These are phyloP conservation scores for Lepidonotus clava DNA, from an alignment of 2,888 invertebrate genomes.

Conservation along the genomic window DNA sequence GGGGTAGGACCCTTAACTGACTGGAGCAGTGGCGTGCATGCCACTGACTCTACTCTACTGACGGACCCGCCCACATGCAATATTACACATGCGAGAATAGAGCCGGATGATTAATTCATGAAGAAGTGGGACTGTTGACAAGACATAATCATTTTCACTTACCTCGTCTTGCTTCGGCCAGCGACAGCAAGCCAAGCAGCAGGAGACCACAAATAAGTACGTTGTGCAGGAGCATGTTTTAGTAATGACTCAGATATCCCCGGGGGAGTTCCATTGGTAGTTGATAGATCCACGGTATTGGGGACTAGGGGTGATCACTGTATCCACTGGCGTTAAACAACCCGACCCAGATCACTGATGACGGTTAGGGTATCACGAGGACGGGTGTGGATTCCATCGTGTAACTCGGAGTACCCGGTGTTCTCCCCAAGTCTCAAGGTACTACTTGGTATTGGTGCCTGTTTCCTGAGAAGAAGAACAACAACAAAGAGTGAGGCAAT, in stretches of 20 bases:
- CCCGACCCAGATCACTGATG: neutral
- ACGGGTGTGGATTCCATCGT: neutral
- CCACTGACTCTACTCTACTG: neutral
- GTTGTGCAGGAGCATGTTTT: conserved; percentile 27
- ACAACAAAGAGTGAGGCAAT: too few species aligned
- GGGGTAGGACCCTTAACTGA: too few species aligned
- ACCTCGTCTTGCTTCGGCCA: conserved; percentile 40
- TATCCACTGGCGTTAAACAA: neutral
- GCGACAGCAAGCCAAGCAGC: conserved; percentile 32
- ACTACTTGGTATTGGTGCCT: too few species aligned
- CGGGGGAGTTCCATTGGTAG: neutral
- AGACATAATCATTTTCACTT: neutral
- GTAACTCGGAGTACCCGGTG: too few species aligned
- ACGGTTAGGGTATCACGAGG: neutral
- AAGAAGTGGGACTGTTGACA: neutral
- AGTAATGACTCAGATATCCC: neutral
- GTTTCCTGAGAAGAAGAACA: too few species aligned
- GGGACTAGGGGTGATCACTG: neutral
- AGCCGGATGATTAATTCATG: neutral
- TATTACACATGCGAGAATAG: neutral
- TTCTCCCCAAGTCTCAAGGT: too few species aligned
- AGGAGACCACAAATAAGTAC: conserved; percentile 10
- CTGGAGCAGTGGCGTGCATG: neutral
- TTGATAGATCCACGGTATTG: neutral
- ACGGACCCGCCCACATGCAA: neutral